These are phyloP conservation scores for Troglohyphantes excavatus DNA, from an alignment of 2,888 invertebrate genomes.

Conservation along the genomic window DNA sequence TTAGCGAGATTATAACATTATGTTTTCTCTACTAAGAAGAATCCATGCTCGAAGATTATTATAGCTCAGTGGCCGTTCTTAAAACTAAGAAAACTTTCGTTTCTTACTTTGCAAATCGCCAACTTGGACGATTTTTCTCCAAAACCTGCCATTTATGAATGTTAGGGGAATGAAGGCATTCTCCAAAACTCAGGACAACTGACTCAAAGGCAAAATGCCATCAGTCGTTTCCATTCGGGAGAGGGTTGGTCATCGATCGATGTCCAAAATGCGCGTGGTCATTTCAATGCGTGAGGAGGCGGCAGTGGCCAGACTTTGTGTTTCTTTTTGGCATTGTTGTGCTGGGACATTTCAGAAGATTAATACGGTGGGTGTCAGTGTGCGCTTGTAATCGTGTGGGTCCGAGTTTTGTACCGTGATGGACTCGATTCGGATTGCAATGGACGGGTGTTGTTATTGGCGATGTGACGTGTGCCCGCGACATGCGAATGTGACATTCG, in stretches of 20 bases:
- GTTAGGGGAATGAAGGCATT: background rate
- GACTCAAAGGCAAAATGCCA: background rate
- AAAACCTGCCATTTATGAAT: background rate
- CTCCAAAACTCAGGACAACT: background rate
- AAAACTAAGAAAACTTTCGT: too few relatives aligned
- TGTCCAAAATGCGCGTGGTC: background rate
- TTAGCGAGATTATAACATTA: too few relatives aligned
- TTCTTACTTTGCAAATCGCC: too few relatives aligned
- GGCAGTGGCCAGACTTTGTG: background rate
- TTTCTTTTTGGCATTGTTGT: background rate
- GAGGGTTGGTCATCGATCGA: constrained; percentile 18
- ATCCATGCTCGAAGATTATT: too few relatives aligned
- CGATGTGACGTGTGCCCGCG: constrained; percentile 15
- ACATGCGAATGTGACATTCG: constrained; percentile 33
- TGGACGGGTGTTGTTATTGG: constrained; percentile 32
- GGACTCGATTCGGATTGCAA: background rate
- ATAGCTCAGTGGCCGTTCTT: too few relatives aligned
- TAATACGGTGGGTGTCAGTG: constrained; percentile 52
- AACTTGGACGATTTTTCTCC: too few relatives aligned
- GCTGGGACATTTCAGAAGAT: constrained; percentile 36
- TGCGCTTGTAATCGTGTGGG: constrained; percentile 13
- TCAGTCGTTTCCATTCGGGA: background rate
- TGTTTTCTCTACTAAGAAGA: too few relatives aligned
- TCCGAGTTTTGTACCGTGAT: constrained; percentile 33
- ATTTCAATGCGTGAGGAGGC: too few relatives aligned